Conservation (phyloP, 1,140 invertebrate genomes). For the Drosophila truncata region DNA sequence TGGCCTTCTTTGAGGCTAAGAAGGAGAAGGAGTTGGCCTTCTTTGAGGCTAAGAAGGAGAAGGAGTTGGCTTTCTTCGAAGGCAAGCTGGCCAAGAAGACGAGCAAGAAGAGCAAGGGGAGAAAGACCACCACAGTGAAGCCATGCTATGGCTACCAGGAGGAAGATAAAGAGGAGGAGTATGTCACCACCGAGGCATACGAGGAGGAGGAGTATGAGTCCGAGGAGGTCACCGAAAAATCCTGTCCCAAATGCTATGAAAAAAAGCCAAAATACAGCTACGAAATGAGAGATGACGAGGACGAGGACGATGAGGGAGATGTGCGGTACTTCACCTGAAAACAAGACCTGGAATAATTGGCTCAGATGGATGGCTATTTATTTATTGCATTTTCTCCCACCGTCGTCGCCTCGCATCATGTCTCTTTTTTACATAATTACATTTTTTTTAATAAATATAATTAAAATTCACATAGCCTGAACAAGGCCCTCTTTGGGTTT, state of each 20-base stretch:
- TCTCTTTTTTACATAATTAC: slow-evolving; percentile 64
- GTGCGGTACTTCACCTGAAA: slow-evolving; percentile 63
- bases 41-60: slow-evolving; percentile 54
- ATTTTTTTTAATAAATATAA: slow-evolving; percentile 79
- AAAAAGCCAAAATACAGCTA: slow-evolving; percentile 19
- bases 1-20: slow-evolving; percentile 57
- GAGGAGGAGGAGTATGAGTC: slow-evolving; percentile 10
- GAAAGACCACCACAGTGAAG: slow-evolving; percentile 32
- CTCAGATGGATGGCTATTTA: slow-evolving; percentile 25
- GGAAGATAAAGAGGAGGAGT: slow-evolving; percentile 3
- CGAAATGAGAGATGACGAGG: slow-evolving; percentile 56
- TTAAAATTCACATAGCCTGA: slow-evolving; percentile 67
- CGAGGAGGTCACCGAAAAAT: slow-evolving; percentile 29
- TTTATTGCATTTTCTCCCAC: slow-evolving; percentile 46
- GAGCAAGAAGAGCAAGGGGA: slow-evolving; percentile 44
- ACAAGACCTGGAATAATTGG: slow-evolving; percentile 21
- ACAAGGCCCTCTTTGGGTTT: slow-evolving; percentile 6
- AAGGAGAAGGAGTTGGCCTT: slow-evolving; percentile 50
- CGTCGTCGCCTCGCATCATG: not conserved
- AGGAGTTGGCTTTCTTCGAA: slow-evolving; percentile 37
- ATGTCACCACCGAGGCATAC: slow-evolving; percentile 7
- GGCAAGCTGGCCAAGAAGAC: slow-evolving; percentile 50
- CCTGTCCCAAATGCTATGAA: slow-evolving; percentile 23
- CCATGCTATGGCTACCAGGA: slow-evolving; percentile 36
- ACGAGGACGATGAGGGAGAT: slow-evolving; percentile 25